Percentiles rank a stretch among this genome's conserved stretches.
Evolutionary conservation across 2,888 invertebrate genomes (phyloP).

Genomic region (Sympetrum striolatum): DNA sequence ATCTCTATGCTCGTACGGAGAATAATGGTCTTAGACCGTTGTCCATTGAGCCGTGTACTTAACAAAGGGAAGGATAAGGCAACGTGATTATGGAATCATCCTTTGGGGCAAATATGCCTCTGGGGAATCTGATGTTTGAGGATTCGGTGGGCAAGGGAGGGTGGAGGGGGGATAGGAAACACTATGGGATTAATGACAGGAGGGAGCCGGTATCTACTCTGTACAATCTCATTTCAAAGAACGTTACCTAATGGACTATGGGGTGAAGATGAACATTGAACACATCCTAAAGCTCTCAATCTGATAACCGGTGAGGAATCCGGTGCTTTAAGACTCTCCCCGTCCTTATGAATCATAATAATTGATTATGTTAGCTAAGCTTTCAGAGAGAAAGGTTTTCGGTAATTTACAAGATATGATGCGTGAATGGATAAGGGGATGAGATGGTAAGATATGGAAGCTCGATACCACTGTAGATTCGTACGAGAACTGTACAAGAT

Average conservation of each 20-base stretch:
- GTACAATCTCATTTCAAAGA: conserved; percentile 12
- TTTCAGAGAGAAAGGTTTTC: not conserved
- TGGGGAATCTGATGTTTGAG: conserved; percentile 11
- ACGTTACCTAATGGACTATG: conserved; percentile 25
- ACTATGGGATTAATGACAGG: conserved; percentile 6
- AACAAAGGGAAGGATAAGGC: not conserved
- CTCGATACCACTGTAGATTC: no score
- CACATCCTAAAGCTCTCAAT: not conserved
- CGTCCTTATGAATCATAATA: not conserved
- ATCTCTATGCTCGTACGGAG: not conserved
- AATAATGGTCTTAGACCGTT: not conserved
- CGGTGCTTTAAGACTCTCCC: not conserved
- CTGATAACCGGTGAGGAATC: not conserved
- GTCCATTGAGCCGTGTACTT: not conserved
- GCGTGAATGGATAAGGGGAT: not conserved
- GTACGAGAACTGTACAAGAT: no score
- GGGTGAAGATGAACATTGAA: conserved; percentile 1
- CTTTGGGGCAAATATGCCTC: not conserved
- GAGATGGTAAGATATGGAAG: no score
- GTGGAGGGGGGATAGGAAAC: conserved; percentile 2
- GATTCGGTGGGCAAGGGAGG: not conserved
- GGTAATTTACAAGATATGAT: not conserved
- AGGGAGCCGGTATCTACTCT: conserved; percentile 12
- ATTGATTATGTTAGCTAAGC: not conserved
- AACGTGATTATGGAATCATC: not conserved